Evolutionary conservation across 1,140 invertebrate genomes (phyloP).

Genomic region (Meloidogyne floridensis): DNA sequence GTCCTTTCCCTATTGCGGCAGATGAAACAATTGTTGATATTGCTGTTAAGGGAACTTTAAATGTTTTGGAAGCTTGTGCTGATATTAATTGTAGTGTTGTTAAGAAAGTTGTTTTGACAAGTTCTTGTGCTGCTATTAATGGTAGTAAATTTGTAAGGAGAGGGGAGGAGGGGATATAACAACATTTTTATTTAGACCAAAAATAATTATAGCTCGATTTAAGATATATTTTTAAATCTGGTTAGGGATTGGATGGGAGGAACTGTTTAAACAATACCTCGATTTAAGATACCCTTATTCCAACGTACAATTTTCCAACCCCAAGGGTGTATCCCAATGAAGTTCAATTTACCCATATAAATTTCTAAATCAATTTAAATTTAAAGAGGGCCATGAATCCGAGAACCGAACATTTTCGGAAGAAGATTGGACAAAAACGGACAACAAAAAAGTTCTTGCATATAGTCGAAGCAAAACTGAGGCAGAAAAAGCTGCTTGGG

Average conservation of each 20-base stretch:
- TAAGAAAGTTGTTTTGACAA: slow-evolving; percentile 71
- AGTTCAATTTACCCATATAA: background rate
- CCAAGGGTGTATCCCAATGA: too few species aligned
- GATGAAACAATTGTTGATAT: slow-evolving; percentile 69
- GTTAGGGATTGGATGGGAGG: too few species aligned
- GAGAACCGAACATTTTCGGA: slow-evolving; percentile 68
- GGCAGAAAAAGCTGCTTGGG: slow-evolving; percentile 72
- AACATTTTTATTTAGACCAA: too few species aligned
- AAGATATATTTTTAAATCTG: too few species aligned
- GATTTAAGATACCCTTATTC: too few species aligned
- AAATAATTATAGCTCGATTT: too few species aligned
- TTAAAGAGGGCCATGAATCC: slow-evolving; percentile 64
- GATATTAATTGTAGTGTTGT: slow-evolving; percentile 66
- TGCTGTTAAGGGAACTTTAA: slow-evolving; percentile 71
- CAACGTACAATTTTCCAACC: too few species aligned
- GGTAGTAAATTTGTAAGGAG: slow-evolving; percentile 59
- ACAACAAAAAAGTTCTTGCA: slow-evolving; percentile 45
- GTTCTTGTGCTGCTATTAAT: slow-evolving; percentile 70
- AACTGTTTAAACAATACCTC: too few species aligned
- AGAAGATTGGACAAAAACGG: slow-evolving; percentile 70
- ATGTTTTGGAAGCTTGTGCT: slow-evolving; percentile 70
- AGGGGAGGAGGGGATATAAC: too few species aligned
- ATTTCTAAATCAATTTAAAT: background rate
- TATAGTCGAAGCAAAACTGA: slow-evolving; percentile 70
- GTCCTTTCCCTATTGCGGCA: slow-evolving; percentile 69